Base-by-base conservation (phyloP, 2,113 vertebrate species). In the Circaetus gallicus region DNA sequence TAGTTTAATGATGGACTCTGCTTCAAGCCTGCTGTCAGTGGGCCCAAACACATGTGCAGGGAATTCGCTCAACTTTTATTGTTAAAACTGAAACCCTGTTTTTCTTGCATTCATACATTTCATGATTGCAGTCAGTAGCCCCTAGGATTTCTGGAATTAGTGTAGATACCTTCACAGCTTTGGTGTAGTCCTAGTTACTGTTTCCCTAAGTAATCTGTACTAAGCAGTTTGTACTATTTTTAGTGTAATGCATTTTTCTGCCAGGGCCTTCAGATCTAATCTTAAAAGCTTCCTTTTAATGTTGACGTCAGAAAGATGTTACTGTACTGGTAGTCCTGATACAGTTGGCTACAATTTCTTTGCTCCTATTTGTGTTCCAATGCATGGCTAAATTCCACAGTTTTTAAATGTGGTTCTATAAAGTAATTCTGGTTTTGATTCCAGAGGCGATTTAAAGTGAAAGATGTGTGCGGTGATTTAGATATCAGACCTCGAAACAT, bases 71-170 rank as follows among this genome's bases (percentile, higher is more conserved):
- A 7, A 12, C 3, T 19, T 34, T 59, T 76, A 49, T 31, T 72
- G 19, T 72, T 93, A 67, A 87, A 87, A 85, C 9, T 6, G 25
- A 66, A 84, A 66, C 24, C 5, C 3, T 45, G 2, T 34, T 43
- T 69, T 88, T 83, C 24, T 66, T 50, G 7, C 1, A 3, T 74
- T 43, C 36, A 36, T 69, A 17, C 6, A 4, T 78, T 66, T 55
- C 8, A 42, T 47, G 7, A 49, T 12, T 72, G 42, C 4, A 5
- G 8, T 19, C 2, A 0, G 12, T 13, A 50, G 22, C 9, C 31
- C 10, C 25, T 73, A 56, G 25, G 9, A n/a, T 58, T 49, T 89
- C 32, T 70, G 29, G 40, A 88, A 86, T 86, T 66, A 66, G 4
- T 66, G 6, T 59, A 42, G 25, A 43, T 40, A 65, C 21, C 16